A percentile compares a stretch with the other conserved stretches of the same genome.
Conservation (phyloP, 1,140 invertebrate species). For the Colletes latitarsis region DNA sequence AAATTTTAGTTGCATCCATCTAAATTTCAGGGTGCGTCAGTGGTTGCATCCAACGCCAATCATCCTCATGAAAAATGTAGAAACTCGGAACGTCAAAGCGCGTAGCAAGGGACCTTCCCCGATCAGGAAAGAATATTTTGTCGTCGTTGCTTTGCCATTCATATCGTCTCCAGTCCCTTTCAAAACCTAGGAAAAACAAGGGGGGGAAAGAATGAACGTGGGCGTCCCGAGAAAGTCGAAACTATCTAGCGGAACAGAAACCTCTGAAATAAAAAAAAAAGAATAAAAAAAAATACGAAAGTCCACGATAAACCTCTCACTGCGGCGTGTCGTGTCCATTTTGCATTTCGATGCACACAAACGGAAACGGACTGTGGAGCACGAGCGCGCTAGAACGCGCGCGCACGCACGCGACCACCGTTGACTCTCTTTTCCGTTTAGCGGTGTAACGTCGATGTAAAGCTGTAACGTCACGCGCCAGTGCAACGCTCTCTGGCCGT, state of each 20-base stretch:
- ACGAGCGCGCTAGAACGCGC: constrained; percentile 8
- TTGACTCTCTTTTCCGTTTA: constrained; percentile 38
- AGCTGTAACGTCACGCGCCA: constrained; percentile 57
- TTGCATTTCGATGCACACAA: constrained; percentile 64
- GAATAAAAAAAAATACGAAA: constrained; percentile 40
- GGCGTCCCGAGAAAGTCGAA: constrained; percentile 47
- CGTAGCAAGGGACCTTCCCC: neutral
- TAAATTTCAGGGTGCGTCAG: too few species aligned
- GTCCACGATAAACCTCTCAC: constrained; percentile 60
- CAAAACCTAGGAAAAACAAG: neutral
- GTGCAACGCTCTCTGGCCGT: constrained; percentile 42
- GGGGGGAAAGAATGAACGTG: neutral
- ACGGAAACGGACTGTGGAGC: constrained; percentile 33
- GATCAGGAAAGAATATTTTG: neutral
- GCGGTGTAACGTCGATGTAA: constrained; percentile 56
- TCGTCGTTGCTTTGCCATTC: neutral
- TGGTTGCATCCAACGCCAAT: neutral
- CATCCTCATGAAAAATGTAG: neutral
- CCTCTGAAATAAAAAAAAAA: constrained; percentile 38
- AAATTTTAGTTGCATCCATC: neutral
- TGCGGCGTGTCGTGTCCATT: constrained; percentile 62
- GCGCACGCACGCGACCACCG: neutral
- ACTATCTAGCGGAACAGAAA: constrained; percentile 55
- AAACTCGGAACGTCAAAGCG: neutral
- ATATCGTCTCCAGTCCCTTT: neutral